Evolutionary conservation across 1,140 invertebrate species (phyloP).

Genomic region (Neodiprion virginianus): DNA sequence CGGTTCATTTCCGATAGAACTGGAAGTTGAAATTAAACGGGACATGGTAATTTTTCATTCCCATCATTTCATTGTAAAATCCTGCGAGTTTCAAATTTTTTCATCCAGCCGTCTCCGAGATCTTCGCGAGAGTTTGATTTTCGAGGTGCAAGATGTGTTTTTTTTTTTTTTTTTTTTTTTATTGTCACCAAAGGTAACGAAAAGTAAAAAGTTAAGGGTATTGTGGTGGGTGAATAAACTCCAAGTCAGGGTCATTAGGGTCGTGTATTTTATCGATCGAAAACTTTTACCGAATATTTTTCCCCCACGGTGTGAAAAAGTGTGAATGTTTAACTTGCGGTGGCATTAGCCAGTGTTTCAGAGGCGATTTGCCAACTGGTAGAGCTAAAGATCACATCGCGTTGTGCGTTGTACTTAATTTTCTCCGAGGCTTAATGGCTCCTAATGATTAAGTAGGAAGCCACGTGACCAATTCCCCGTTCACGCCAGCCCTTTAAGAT

Average conservation of each 20-base stretch:
- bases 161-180: too few species aligned
- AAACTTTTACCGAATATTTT: neutral
- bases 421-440: slow-evolving; percentile 4
- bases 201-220: neutral
- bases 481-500: slow-evolving; percentile 6
- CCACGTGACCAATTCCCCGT: slow-evolving; percentile 6
- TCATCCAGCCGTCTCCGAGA: too few species aligned
- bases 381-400: neutral
- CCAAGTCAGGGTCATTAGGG: too few species aligned
- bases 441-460: slow-evolving; percentile 2
- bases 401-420: neutral
- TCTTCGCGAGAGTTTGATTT: too few species aligned
- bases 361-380: neutral
- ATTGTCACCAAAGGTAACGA: neutral
- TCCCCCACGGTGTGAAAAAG: neutral
- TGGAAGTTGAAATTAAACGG: too few species aligned
- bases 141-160: too few species aligned
- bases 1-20: too few species aligned
- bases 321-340: neutral
- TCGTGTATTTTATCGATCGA: neutral
- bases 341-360: slow-evolving; percentile 1
- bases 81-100: too few species aligned
- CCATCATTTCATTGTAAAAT: too few species aligned
- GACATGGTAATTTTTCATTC: too few species aligned
- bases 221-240: too few species aligned